Evolutionary conservation across 2,113 vertebrate species (phyloP).

Genomic region (Natator depressus): DNA sequence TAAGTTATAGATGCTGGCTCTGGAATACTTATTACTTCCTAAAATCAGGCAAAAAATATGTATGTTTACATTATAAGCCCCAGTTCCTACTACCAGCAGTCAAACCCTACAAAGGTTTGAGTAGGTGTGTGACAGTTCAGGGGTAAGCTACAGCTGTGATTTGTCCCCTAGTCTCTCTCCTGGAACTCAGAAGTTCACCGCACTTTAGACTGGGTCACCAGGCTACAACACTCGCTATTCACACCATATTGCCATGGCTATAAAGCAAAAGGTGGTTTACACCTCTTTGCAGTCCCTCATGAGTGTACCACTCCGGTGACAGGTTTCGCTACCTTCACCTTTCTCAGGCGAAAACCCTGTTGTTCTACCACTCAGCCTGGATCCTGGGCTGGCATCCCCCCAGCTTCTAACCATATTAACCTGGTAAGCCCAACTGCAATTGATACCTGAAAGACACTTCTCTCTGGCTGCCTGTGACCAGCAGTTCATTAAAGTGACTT

Average conservation of each 20-base stretch:
- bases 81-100: background rate
- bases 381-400: background rate
- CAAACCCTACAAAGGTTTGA: too few relatives aligned
- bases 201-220: background rate
- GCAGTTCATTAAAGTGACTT: background rate
- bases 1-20: background rate
- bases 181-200: background rate
- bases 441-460: background rate
- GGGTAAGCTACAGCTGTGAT: background rate
- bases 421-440: background rate
- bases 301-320: background rate
- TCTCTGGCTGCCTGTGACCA: background rate
- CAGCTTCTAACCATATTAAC: background rate
- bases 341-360: background rate
- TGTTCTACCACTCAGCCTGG: too few relatives aligned
- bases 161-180: background rate
- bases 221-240: background rate
- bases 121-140: too few relatives aligned
- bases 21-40: background rate
- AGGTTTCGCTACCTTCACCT: too few relatives aligned
- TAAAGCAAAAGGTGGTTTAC: background rate
- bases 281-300: background rate
- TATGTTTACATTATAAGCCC: background rate
- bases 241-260: background rate
- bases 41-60: background rate